These are phyloP conservation scores for Bombus sibiricus DNA, from an alignment of 1,140 invertebrate genomes.

Conservation along the genomic window DNA sequence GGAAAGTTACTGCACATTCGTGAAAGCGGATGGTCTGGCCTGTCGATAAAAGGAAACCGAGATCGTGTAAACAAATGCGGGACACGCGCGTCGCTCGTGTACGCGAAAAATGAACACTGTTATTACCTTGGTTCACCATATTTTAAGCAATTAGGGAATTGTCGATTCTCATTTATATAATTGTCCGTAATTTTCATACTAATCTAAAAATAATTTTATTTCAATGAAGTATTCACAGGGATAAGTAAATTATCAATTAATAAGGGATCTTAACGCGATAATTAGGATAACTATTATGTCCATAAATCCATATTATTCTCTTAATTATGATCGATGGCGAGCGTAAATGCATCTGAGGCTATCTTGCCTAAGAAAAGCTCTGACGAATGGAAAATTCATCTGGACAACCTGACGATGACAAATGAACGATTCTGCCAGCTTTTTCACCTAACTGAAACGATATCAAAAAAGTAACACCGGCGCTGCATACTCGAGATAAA, in stretches of 20 bases:
- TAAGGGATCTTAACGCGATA: background rate
- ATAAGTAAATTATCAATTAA: background rate
- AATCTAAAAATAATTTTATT: too few relatives aligned
- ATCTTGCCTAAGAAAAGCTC: slow-evolving; percentile 35
- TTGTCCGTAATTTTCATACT: too few relatives aligned
- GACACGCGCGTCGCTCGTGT: background rate
- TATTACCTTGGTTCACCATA: background rate
- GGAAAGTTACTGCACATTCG: slow-evolving; percentile 47
- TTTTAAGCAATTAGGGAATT: background rate
- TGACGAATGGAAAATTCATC: slow-evolving; percentile 56
- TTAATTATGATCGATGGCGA: slow-evolving; percentile 65
- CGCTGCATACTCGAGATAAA: background rate
- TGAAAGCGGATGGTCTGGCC: slow-evolving; percentile 42
- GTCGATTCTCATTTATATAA: too few relatives aligned
- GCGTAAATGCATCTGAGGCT: slow-evolving; percentile 1
- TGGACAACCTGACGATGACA: slow-evolving; percentile 49
- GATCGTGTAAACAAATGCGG: slow-evolving; percentile 31
- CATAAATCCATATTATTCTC: slow-evolving; percentile 35
- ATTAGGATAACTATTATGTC: slow-evolving; percentile 3
- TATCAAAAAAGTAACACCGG: background rate
- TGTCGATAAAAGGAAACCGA: slow-evolving; percentile 38
- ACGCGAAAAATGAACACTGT: background rate
- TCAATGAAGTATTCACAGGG: too few relatives aligned
- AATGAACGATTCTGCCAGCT: slow-evolving; percentile 54
- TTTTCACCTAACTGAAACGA: background rate